Conservation (phyloP, 2,888 invertebrate genomes). For the Sinelater perroti region DNA sequence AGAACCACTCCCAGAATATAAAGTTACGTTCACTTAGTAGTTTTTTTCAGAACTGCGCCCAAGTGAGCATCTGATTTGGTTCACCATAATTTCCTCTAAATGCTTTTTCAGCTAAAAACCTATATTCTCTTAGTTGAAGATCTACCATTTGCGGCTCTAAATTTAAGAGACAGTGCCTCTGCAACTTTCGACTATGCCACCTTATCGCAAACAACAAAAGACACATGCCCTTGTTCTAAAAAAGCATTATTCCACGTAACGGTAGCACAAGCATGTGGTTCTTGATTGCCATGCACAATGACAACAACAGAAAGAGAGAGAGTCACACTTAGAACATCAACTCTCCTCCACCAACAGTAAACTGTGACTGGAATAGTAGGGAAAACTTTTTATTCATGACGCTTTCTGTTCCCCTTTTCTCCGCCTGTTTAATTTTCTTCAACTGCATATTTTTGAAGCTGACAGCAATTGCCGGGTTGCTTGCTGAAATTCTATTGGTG, state of each 20-base stretch:
- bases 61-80: slow-evolving; percentile 72
- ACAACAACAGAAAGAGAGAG: slow-evolving; percentile 97
- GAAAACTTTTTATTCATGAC: slow-evolving; percentile 99
- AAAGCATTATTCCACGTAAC: slow-evolving; percentile 99
- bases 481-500: slow-evolving; percentile 94
- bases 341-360: slow-evolving; percentile 90
- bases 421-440: slow-evolving; percentile 93
- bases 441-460: slow-evolving; percentile 94
- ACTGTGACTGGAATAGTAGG: slow-evolving; percentile 90
- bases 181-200: slow-evolving; percentile 89
- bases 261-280: slow-evolving; percentile 98
- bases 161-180: slow-evolving; percentile 91
- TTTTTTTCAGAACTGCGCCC: slow-evolving; percentile 95
- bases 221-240: slow-evolving; percentile 89
- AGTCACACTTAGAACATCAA: slow-evolving; percentile 89
- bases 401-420: slow-evolving; percentile 96
- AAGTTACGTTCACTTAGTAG: slow-evolving; percentile 91
- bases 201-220: slow-evolving; percentile 92
- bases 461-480: slow-evolving; percentile 85
- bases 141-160: slow-evolving; percentile 86
- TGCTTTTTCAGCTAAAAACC: slow-evolving; percentile 88
- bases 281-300: slow-evolving; percentile 99
- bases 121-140: slow-evolving; percentile 86
- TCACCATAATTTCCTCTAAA: slow-evolving; percentile 71
- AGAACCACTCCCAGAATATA: slow-evolving; percentile 99